Conservation (phyloP, 2,113 vertebrate species). For the Gopherus flavomarginatus region DNA sequence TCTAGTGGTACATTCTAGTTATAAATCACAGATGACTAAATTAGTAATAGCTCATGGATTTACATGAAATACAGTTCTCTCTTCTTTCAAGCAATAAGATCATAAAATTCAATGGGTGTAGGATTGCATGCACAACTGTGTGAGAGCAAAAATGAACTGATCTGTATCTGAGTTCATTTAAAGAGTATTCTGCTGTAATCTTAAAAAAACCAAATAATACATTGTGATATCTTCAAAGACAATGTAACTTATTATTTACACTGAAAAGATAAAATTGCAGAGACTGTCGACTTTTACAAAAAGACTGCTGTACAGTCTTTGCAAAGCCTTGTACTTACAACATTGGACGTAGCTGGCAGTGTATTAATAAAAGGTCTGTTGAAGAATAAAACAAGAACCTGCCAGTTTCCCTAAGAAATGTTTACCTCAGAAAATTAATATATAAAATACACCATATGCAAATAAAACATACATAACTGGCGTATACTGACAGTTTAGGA, state of each 20-base stretch:
- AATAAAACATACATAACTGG: not conserved
- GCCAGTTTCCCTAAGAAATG: not conserved
- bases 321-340: not conserved
- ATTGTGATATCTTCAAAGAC: not conserved
- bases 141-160: accelerated
- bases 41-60: not conserved
- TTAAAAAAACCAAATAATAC: not conserved
- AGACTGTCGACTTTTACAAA: not conserved
- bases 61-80: not conserved
- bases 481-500: not conserved
- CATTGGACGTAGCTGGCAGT: not conserved
- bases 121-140: accelerated
- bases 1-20: not conserved
- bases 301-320: not conserved
- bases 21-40: not conserved
- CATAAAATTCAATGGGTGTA: not conserved
- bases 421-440: not conserved
- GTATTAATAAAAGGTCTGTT: not conserved
- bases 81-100: not conserved
- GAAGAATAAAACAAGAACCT: not conserved
- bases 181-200: not conserved
- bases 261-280: not conserved
- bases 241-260: not conserved
- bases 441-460: not conserved
- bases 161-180: not conserved